These are phyloP conservation scores for Eucera pruinosa DNA, from an alignment of 2,888 invertebrate genomes.

Conservation along the genomic window DNA sequence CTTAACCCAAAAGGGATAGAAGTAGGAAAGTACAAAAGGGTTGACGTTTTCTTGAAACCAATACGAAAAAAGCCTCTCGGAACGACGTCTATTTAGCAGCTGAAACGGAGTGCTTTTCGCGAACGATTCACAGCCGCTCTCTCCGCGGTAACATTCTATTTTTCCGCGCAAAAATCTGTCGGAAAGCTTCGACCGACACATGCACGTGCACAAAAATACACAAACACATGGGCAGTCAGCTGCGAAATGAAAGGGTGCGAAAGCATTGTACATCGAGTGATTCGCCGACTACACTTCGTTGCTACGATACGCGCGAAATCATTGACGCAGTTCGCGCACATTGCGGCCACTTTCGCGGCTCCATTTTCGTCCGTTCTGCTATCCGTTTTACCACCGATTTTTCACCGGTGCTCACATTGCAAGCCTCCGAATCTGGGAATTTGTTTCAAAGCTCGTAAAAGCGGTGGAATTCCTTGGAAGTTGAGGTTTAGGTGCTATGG, in stretches of 20 bases:
- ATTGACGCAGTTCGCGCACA: slow-evolving; percentile 6
- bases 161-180: slow-evolving; percentile 17
- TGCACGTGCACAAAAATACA: neutral
- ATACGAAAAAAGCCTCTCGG: neutral
- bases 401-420: neutral
- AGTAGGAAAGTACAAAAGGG: neutral
- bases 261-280: slow-evolving; percentile 38
- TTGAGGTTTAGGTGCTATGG: too few species aligned
- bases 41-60: neutral
- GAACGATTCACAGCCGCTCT: neutral
- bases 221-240: neutral
- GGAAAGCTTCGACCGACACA: slow-evolving; percentile 1
- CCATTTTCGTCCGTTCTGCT: slow-evolving; percentile 19
- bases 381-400: neutral
- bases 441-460: neutral
- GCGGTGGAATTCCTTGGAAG: neutral
- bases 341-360: slow-evolving; percentile 27
- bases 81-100: slow-evolving; percentile 8
- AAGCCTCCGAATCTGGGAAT: neutral
- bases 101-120: slow-evolving; percentile 6
- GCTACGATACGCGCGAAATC: slow-evolving; percentile 31
- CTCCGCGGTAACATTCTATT: slow-evolving; percentile 11
- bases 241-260: slow-evolving; percentile 38
- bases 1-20: too few species aligned
- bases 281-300: slow-evolving; percentile 11